phyloP scores from a whole-genome alignment of 2,888 invertebrate genomes.

The Parnassius glacialis region DNA sequence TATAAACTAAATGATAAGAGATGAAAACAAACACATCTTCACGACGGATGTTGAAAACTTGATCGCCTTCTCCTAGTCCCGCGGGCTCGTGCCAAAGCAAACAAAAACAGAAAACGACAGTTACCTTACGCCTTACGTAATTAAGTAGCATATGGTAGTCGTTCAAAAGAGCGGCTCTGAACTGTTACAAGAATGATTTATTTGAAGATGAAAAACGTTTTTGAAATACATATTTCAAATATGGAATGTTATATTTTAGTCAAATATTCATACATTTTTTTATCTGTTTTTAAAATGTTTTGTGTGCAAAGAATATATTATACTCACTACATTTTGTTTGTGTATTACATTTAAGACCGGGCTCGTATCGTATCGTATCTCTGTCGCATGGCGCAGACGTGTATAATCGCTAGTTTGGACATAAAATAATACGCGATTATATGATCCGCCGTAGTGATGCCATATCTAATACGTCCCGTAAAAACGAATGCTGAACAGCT shows the following conservation, averaged over 20 bases:
- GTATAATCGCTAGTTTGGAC: no score
- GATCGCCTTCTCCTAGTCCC: slow-evolving; percentile 28
- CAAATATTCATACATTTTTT: not conserved
- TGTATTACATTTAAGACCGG: no score
- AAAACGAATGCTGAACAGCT: no score
- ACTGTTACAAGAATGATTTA: slow-evolving; percentile 25
- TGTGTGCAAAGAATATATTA: no score
- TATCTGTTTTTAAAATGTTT: no score
- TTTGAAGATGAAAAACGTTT: slow-evolving; percentile 20
- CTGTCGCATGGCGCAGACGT: no score
- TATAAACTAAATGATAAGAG: not conserved
- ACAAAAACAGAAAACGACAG: slow-evolving; percentile 43
- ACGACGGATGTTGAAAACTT: slow-evolving; percentile 35
- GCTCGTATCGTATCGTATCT: no score
- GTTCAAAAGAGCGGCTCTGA: slow-evolving; percentile 23
- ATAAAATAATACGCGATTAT: no score
- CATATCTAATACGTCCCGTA: no score
- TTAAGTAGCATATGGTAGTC: slow-evolving; percentile 43
- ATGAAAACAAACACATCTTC: slow-evolving; percentile 13
- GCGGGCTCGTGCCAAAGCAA: slow-evolving; percentile 45
- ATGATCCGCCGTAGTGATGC: no score
- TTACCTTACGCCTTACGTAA: slow-evolving; percentile 42
- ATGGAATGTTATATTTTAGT: slow-evolving; percentile 8
- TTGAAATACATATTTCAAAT: slow-evolving; percentile 12
- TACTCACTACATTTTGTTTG: no score